phyloP scores from a whole-genome alignment of 2,888 invertebrate species.

The Synanthedon andrenaeformis region DNA sequence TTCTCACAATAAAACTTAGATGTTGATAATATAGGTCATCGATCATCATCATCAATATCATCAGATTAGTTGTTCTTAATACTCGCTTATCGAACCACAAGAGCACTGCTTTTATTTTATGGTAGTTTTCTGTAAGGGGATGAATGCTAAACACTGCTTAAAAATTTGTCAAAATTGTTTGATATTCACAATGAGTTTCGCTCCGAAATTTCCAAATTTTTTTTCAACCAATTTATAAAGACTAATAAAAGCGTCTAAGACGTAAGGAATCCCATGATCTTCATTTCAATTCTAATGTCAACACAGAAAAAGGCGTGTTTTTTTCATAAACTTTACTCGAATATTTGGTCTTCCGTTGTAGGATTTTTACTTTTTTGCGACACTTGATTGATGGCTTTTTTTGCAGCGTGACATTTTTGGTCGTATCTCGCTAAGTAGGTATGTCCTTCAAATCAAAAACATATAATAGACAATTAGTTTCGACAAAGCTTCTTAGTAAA shows the following conservation, averaged over 20 bases:
- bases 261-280: conserved; percentile 10
- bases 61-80: no score
- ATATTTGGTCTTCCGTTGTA: conserved; percentile 32
- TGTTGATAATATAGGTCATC: no score
- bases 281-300: conserved; percentile 37
- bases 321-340: conserved; percentile 36
- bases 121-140: no score
- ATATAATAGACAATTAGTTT: conserved; percentile 38
- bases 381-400: conserved; percentile 57
- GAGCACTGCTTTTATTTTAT: no score
- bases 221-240: not conserved
- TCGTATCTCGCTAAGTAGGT: conserved; percentile 25
- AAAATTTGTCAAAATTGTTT: no score
- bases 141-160: no score
- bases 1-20: no score
- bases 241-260: not conserved
- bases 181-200: not conserved
- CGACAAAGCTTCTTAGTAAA: conserved; percentile 5
- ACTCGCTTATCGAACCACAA: no score
- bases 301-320: conserved; percentile 25
- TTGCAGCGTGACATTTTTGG: conserved; percentile 39
- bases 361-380: conserved; percentile 39
- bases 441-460: conserved; percentile 25
- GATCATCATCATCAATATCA: no score
- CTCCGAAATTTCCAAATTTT: not conserved